Conservation (phyloP, 2,797 vertebrate species). For the Esox lucius region DNA sequence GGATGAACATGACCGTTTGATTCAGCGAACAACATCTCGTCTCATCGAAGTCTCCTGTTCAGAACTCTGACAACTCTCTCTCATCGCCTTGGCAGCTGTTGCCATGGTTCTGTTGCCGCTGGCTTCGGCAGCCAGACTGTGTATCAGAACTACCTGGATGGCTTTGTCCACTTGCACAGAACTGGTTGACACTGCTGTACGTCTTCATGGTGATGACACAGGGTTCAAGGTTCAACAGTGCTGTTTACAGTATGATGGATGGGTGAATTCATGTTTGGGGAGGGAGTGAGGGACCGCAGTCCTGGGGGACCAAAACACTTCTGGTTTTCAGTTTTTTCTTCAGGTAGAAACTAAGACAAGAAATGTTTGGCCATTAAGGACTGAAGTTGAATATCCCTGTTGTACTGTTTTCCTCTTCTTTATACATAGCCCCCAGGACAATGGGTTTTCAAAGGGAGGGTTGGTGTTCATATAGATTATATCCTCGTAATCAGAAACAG, state of each 20-base stretch:
- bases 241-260: background rate
- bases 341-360: too few relatives aligned
- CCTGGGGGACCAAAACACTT: too few relatives aligned
- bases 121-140: background rate
- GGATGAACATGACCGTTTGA: background rate
- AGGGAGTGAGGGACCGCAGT: constrained; percentile 8
- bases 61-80: constrained; percentile 43
- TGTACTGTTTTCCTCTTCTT: too few relatives aligned
- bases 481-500: too few relatives aligned
- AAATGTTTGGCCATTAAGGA: too few relatives aligned
- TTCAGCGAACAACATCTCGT: background rate
- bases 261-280: constrained; percentile 39
- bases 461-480: too few relatives aligned
- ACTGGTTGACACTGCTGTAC: constrained; percentile 42
- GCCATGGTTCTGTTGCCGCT: constrained; percentile 58
- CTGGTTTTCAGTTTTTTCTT: too few relatives aligned
- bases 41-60: background rate
- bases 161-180: constrained; percentile 47
- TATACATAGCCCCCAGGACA: too few relatives aligned
- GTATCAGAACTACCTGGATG: constrained; percentile 38
- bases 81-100: constrained; percentile 57
- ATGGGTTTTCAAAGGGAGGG: too few relatives aligned
- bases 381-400: too few relatives aligned
- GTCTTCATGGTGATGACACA: constrained; percentile 39
- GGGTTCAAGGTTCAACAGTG: constrained; percentile 32